Evolutionary conservation across 2,113 vertebrate genomes (phyloP), one percentile per base, ranked within the genome.

Genomic region (Stegastes partitus): DNA sequence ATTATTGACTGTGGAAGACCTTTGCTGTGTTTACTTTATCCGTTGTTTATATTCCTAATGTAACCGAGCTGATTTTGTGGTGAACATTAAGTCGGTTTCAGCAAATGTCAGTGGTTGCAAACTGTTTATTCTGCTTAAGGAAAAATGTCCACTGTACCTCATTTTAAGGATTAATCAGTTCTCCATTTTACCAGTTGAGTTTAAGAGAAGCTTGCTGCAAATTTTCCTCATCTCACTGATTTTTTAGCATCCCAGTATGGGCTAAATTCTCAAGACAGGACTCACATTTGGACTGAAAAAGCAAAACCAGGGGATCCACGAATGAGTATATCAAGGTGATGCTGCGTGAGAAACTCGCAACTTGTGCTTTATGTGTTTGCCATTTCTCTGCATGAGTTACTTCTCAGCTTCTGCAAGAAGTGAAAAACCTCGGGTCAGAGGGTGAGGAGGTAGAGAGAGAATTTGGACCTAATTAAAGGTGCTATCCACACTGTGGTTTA

Each of bases 381-480:
- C 44, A 45, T 75, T 70, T 65, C 64, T 45, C 25, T 51, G 58
- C 3, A 18, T 7, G 42, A 71, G 18, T 70, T n/a, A 69, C 42
- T 69, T 67, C 44, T 72, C 34, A 68, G 28, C 57, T 67, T 49
- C 44, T 54, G 66, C 67, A 71, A 66, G 54, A 53, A 26, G 19
- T 53, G 2, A 70, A 74, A 53, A 23, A 49, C 44, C 37, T 45
- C 0, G 2, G 71, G 47, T 55, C 49, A 63, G 61, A 68, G 55
- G 21, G 65, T 49, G 11, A 64, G 58, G 14, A 26, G 44, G 42
- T 3, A 57, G 18, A 54, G 4, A 22, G 51, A 59, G 1, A 26
- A 9, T 77, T 62, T 76, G 51, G 37, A 39, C 58, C 57, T 61
- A 64, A 74, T 68, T 69, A 74, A 76, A 73, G 54, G 25, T 18